Evolutionary conservation across 2,888 invertebrate species (phyloP).

Genomic region (Noctua comes): DNA sequence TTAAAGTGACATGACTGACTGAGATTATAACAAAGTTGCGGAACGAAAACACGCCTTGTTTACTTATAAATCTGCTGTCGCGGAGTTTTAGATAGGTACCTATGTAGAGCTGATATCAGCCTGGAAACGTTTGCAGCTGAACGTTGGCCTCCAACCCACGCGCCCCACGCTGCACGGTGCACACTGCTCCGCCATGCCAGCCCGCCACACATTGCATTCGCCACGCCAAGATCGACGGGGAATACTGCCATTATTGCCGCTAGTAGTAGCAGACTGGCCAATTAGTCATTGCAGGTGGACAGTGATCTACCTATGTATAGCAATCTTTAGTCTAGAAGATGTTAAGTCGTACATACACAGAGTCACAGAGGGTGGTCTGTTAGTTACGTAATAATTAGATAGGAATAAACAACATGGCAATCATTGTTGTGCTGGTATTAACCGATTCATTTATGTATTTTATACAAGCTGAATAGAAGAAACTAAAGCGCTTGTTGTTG

Average conservation of each 20-base stretch:
- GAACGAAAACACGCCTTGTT: conserved; percentile 68
- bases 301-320: not conserved
- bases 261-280: not conserved
- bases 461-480: not conserved
- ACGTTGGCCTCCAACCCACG: conserved; percentile 43
- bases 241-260: not conserved
- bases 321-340: not conserved
- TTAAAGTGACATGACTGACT: conserved; percentile 48
- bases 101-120: conserved; percentile 44
- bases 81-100: conserved; percentile 37
- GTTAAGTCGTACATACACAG: not conserved
- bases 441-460: conserved; percentile 12
- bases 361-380: conserved; percentile 17
- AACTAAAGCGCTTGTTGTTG: not conserved
- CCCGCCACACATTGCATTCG: not conserved
- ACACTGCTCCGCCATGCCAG: not conserved
- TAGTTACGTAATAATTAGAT: conserved; percentile 34
- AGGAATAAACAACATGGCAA: conserved; percentile 38
- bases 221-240: not conserved
- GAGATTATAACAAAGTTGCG: conserved; percentile 67
- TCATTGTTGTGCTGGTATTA: conserved; percentile 40
- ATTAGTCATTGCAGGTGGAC: not conserved
- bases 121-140: conserved; percentile 21
- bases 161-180: not conserved
- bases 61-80: conserved; percentile 62